Conservation (phyloP, 2,797 vertebrate species). For the Myotis myotis region DNA sequence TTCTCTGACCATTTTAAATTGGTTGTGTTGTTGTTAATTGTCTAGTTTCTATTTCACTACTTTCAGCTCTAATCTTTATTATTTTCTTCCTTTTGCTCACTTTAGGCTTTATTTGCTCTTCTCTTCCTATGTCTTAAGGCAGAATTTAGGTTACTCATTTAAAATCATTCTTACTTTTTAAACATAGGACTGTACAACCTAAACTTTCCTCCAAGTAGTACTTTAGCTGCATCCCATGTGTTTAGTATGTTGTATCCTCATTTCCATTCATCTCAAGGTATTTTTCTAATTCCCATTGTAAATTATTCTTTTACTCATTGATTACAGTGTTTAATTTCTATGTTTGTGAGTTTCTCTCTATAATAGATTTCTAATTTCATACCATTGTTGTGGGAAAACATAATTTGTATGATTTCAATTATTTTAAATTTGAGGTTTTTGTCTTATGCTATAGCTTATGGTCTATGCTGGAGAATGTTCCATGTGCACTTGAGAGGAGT, state of each 20-base stretch:
- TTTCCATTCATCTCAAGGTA: background rate
- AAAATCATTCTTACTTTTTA: background rate
- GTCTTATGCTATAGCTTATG: background rate
- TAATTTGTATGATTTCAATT: background rate
- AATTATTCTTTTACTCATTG: background rate
- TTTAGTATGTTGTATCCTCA: background rate
- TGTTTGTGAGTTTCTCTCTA: background rate
- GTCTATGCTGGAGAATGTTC: background rate
- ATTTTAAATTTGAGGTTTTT: background rate
- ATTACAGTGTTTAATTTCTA: background rate
- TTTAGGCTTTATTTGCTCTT: background rate
- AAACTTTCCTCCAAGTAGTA: background rate
- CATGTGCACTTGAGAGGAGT: background rate
- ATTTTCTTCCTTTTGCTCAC: no score
- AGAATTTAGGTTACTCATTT: background rate
- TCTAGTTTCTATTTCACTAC: no score
- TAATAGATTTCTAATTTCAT: background rate
- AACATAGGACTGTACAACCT: background rate
- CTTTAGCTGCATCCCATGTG: background rate
- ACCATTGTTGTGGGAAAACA: background rate
- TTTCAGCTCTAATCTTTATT: no score
- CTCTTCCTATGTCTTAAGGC: background rate
- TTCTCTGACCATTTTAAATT: no score
- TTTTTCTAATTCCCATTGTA: background rate
- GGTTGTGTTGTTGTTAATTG: no score